Evolutionary conservation across 2,113 vertebrate genomes (phyloP), one percentile per base, ranked within the genome.

Genomic region (Anhinga rufa): DNA sequence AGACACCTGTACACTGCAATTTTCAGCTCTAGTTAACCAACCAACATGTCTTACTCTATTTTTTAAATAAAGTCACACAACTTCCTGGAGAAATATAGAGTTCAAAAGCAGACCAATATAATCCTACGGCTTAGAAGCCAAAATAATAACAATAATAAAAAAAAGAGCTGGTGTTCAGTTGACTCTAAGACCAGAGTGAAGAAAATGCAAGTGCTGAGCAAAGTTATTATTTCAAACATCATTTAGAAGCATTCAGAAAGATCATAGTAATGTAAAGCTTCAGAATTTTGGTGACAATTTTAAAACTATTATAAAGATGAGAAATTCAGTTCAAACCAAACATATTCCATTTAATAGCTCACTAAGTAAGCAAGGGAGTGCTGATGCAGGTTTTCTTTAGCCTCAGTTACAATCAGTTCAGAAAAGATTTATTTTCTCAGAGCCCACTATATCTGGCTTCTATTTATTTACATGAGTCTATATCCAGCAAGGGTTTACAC

Each of bases 391-490:
- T 91, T 95, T 87, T 79, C 79, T 77, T 91, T 42, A 95, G 78
- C 58, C 42, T 55, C 48, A 51, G 62, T 66, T 72, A 91, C 89
- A 91, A 84, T 79, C 66, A 68, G n/a, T 58, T 72, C 48, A 93
- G 81, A 80, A 82, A 51, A 82, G 62, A 80, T 51, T 77, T 82
- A 80, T 92, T 96, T 95, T 86, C 75, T 95, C 83, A 66, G 61
- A 86, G 70, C 24, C 46, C 14, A 58, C 70, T 88, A 52, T 88
- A 96, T 82, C 83, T 82, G 71, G 84, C 84, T 77, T 91, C 46
- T 83, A 49, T 94, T 95, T 92, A 94, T 92, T 96, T 94, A 89
- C n/a, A 71, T 5, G 15, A 93, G 60, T 60, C 91, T 90, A 81
- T 85, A 89, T 61, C 61, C 83, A 96, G 74, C 34, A 48, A 82